Evolutionary conservation across 1,140 invertebrate species (phyloP), one percentile per base, ranked within the genome.

Genomic region (Nebria ingens): DNA sequence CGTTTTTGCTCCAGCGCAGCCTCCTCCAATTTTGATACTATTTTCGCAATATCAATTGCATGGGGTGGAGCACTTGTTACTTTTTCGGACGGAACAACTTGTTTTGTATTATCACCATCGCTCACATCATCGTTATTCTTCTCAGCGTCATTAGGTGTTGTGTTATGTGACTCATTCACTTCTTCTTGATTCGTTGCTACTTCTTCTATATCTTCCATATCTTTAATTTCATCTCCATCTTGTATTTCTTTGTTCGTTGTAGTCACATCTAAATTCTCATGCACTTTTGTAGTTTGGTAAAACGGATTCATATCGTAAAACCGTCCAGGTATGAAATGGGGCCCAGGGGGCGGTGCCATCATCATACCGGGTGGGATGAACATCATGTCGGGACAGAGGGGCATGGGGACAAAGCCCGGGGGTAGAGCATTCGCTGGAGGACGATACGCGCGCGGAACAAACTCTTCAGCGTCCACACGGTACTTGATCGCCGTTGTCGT

Each of bases 21-120:
- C 55, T 68, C 64, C 56, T 69, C 67, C 21, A 71, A 54, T 53
- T 71, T 71, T 9, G 64, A 68, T 0, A 71, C 67, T 17, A 71
- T 63, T 19, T 64, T 66, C 1, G 61, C 65, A n/a, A 71, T 68
- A 58, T 71, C 68, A n/a, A 70, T 65, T 12, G 40, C 4, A n/a
- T n/a, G n/a, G n/a, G n/a, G n/a, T n/a, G n/a, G n/a, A n/a, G n/a
- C n/a, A n/a, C n/a, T n/a, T 34, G 25, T 34, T 34, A 34, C 25
- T 9, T n/a, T 52, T 3, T 42, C 3, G 20, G 2, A 11, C 13
- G 19, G 45, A n/a, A n/a, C n/a, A n/a, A n/a, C n/a, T n/a, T n/a
- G n/a, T n/a, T n/a, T n/a, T n/a, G n/a, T n/a, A n/a, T n/a, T n/a
- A n/a, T 29, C 13, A 29, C 25, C 13, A 29, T 29, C 25, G 13